These are phyloP conservation scores for Rhinolophus sinicus DNA, from an alignment of 2,113 vertebrate species.

Conservation along the genomic window DNA sequence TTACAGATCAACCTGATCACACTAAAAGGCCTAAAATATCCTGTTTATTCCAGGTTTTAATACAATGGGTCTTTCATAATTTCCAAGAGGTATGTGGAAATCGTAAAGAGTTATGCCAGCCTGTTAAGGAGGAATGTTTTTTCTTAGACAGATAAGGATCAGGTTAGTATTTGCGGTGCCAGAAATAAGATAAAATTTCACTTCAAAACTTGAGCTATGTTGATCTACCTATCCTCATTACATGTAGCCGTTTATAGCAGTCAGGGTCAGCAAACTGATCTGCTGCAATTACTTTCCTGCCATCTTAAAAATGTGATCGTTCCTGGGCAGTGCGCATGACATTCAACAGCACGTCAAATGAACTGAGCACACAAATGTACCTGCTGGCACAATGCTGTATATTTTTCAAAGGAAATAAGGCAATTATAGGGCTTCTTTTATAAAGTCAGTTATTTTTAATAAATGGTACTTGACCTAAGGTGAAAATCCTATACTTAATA, in stretches of 20 bases:
- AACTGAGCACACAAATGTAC: background rate
- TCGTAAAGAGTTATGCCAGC: conserved; percentile 64
- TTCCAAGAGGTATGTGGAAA: conserved; percentile 68
- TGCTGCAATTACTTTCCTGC: background rate
- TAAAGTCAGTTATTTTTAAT: conserved; percentile 42
- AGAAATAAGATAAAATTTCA: conserved; percentile 78
- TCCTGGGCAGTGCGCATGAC: background rate
- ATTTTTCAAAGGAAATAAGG: conserved; percentile 69
- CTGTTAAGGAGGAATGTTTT: conserved; percentile 76
- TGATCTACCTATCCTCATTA: conserved; percentile 72
- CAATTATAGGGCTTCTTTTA: conserved; percentile 55
- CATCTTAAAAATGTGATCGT: background rate
- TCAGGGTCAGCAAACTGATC: conserved; percentile 19
- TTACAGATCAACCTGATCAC: conserved; percentile 74
- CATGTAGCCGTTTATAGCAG: conserved; percentile 20
- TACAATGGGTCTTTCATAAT: conserved; percentile 74
- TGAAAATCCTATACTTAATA: conserved; percentile 61
- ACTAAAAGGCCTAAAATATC: conserved; percentile 63
- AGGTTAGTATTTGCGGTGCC: conserved; percentile 58
- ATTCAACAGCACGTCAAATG: background rate
- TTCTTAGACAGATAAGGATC: conserved; percentile 78
- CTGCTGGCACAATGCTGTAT: conserved; percentile 25
- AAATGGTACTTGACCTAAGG: conserved; percentile 64
- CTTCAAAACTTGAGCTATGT: conserved; percentile 72
- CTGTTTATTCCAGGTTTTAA: conserved; percentile 67